Percentiles rank a stretch among this genome's conserved stretches.
phyloP scores from a whole-genome alignment of 2,797 vertebrate genomes.

The Tangara arthus region DNA sequence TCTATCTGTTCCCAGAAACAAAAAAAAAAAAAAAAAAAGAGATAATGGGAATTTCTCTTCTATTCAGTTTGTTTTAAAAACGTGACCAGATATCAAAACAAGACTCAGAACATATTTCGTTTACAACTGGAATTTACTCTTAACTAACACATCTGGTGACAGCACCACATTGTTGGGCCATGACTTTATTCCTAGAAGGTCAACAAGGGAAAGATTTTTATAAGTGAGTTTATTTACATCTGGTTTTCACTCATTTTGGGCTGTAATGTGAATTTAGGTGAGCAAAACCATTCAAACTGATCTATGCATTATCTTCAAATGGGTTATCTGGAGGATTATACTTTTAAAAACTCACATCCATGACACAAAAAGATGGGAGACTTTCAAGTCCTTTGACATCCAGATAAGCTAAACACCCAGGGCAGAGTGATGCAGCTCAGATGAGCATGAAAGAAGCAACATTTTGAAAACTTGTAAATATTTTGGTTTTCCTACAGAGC shows the following conservation, averaged over 20 bases:
- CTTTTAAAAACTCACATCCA: background rate
- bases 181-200: background rate
- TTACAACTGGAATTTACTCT: background rate
- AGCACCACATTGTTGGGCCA: fast-evolving
- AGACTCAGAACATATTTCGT: background rate
- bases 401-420: background rate
- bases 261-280: background rate
- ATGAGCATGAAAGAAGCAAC: background rate
- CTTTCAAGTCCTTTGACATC: background rate
- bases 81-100: background rate
- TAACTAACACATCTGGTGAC: background rate
- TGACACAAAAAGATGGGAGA: background rate
- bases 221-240: background rate
- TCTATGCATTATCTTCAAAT: background rate
- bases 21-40: background rate
- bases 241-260: background rate
- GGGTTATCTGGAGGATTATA: background rate
- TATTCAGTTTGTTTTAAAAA: background rate
- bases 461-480: background rate
- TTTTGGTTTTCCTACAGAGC: background rate
- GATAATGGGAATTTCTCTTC: background rate
- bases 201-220: background rate
- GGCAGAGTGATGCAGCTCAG: background rate
- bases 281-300: background rate
- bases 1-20: background rate